These are phyloP conservation scores for Beaufortia kweichowensis DNA, from an alignment of 2,113 vertebrate species.

Conservation along the genomic window DNA sequence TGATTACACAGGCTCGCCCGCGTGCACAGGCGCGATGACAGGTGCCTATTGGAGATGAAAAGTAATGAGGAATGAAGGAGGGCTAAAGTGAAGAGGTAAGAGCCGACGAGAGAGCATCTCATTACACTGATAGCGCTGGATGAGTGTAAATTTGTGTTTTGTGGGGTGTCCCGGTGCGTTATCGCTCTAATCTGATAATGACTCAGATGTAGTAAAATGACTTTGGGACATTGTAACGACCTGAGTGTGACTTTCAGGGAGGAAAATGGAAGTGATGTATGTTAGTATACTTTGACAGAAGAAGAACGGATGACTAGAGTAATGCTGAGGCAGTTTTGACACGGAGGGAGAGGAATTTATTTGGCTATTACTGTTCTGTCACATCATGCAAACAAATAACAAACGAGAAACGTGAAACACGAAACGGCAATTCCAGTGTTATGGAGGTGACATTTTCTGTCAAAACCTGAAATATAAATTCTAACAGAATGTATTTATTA, in stretches of 20 bases:
- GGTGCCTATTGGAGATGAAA: slow-evolving; percentile 44
- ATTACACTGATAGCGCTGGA: slow-evolving; percentile 44
- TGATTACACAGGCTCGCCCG: slow-evolving; percentile 43
- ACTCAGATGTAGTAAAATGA: slow-evolving; percentile 31
- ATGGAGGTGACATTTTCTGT: too few relatives aligned
- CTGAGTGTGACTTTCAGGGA: slow-evolving; percentile 28
- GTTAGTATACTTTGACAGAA: slow-evolving; percentile 32
- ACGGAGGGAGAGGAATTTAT: background rate
- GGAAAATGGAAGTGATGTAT: slow-evolving; percentile 17
- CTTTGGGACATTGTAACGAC: slow-evolving; percentile 43
- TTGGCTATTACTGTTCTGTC: background rate
- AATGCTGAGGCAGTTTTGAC: slow-evolving; percentile 7
- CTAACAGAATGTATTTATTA: too few relatives aligned
- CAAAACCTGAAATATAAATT: too few relatives aligned
- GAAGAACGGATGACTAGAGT: slow-evolving; percentile 9
- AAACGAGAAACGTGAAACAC: background rate
- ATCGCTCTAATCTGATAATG: slow-evolving; percentile 40
- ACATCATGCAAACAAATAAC: background rate
- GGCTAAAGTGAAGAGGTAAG: slow-evolving; percentile 26
- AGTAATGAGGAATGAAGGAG: slow-evolving; percentile 36
- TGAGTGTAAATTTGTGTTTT: slow-evolving; percentile 50
- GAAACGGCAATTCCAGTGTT: too few relatives aligned
- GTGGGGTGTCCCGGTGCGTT: slow-evolving; percentile 46
- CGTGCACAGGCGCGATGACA: slow-evolving; percentile 46
- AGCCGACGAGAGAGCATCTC: slow-evolving; percentile 38